Evolutionary conservation across 2,797 vertebrate genomes (phyloP), one percentile per base, ranked within the genome.

Genomic region (Anisognathus igniventris): DNA sequence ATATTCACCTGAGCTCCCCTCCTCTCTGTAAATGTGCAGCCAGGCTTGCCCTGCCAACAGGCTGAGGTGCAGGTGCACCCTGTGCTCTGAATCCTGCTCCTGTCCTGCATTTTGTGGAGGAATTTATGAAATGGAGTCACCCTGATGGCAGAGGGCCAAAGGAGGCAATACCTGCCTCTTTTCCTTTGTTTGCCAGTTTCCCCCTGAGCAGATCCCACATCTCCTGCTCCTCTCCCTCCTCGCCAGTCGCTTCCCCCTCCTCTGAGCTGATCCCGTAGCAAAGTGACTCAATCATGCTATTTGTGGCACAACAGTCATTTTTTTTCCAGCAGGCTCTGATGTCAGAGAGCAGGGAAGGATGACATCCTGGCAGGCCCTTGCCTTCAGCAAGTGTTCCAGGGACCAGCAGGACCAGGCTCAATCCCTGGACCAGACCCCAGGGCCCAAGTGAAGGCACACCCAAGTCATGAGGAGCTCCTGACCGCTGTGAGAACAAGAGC

Each of bases 281-380:
- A 95, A 94, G 91, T 92, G 92, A 96, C 87, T 95, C 96, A 94
- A 86, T 96, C 81, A 9, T 93, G 87, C 92, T 96, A 94, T 96
- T 95, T 96, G 94, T 93, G 79, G 94, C 89, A 94, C 86, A 91
- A 91, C 39, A 88, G 76, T 68, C 42, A 78, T 92, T 95, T 87
- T 82, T 82, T 89, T 82, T 78, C 73, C 74, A 96, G 79, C 89
- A 84, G 87, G n/a, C 92, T 94, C 84, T 96, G 92, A 94, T 96
- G 89, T 96, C 94, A 94, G 86, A 96, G 89, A 66, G 45, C 7
- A 14, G 85, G 35, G 33, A 92, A 82, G 33, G 71, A 87, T 90
- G 88, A 50, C 75, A 94, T 76, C 84, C 77, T 79, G 74, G 80
- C 92, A 95, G 61, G 84, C 20, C 61, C 58, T 51, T 68, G 67